Evolutionary conservation across 2,888 invertebrate species (phyloP), one percentile per base, ranked within the genome.

Genomic region (Campopleginae sp.): DNA sequence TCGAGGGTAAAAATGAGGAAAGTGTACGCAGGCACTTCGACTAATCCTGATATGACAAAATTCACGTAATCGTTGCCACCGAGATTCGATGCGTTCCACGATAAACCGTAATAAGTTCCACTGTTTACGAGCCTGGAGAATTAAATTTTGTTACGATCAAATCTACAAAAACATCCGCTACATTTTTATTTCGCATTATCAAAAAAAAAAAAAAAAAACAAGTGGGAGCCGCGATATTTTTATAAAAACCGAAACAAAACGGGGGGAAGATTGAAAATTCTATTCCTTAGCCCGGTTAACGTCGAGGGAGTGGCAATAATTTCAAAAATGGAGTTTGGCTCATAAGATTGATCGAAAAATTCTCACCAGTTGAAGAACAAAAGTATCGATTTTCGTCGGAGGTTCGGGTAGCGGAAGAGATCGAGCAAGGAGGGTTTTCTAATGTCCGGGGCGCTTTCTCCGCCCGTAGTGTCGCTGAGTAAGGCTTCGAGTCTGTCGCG

Each of bases 91-190:
- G 96, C 96, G 91, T 96, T 96, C 96, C 97, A 96, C 0, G 97
- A 97, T 8, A 97, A 93, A 0, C 97, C 97, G 90, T 97, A 97
- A 93, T 97, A 97, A 10, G 96, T 96, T 82, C 96, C 96, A 89
- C 96, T 96, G 90, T 96, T 96, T 23, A 96, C 97, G 92, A 97
- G 96, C 95, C 95, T 95, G 89, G n/a, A 82, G 80, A 81, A 14
- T 75, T 71, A 68, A 48, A 71, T 61, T 46, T 86, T 1, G 8
- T 48, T 48, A n/a, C 14, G n/a, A 23, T 10, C 0, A 38, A 2
- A 38, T 38, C 4, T 10, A 38, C 38, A 8, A 38, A 38, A 38
- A 38, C 38, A 38, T 38, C 10, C 10, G 38, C 10, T 38, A 7
- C 7, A 38, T 38, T 38, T 38, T 38, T 38, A 38, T 38, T 33